Evolutionary conservation across 2,888 invertebrate genomes (phyloP), one percentile per base, ranked within the genome.

Genomic region (Apocheima hispidaria): DNA sequence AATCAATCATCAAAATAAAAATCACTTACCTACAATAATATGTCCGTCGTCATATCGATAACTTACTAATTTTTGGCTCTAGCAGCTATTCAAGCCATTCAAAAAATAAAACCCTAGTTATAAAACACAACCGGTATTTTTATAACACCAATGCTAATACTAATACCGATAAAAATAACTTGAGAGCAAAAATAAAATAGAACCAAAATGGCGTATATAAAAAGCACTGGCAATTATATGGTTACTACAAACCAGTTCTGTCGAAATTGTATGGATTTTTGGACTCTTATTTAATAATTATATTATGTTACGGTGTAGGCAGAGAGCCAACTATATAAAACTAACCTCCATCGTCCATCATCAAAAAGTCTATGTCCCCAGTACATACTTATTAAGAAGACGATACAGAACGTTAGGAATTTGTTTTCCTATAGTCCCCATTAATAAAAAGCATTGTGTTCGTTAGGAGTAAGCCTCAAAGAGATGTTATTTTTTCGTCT

Each of bases 241-340:
- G 18, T 16, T 10, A 36, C 41, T 40, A 18, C 12, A 23, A 58
- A 53, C 59, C 59, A 48, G 59, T 59, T 21, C 2, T 41, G 59
- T 48, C 12, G 14, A 44, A 44, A 21, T 43, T 18, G n/a, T 50
- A 49, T n/a, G 26, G 18, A 51, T 40, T 57, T 57, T 57, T 48
- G 30, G 30, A 40, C 57, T 33, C 35, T 57, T 35, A 49, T 28
- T 49, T 57, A 56, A 35, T 50, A 46, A n/a, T n/a, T n/a, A n/a
- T n/a, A n/a, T n/a, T n/a, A n/a, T 20, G 55, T 21, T 40, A 16
- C 30, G 21, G 18, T 20, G 28, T 57, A 57, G 50, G 40, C 49
- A 10, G 18, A 49, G 49, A 33, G 49, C 33, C 16, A 23, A 18
- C 23, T 10, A 33, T 7, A 18, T n/a, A 9, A 49, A 30, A 54